A percentile compares a stretch with the other conserved stretches of the same genome.
Evolutionary conservation across 2,113 vertebrate species (phyloP).

Genomic region (Vidua macroura): DNA sequence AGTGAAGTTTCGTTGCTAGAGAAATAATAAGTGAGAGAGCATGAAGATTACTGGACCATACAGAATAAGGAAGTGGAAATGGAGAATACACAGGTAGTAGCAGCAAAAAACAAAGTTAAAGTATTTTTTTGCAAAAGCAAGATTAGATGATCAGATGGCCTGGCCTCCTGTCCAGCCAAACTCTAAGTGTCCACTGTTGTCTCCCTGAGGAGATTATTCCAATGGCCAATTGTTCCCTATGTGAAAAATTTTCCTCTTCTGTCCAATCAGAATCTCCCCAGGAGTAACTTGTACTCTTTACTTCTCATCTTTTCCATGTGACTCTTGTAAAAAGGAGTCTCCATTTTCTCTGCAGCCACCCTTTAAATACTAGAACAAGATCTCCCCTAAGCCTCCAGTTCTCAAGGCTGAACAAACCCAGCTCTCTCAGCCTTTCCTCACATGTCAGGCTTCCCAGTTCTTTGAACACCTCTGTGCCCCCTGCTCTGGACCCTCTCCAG

Average conservation of each 20-base stretch:
- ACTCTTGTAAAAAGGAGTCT: not conserved
- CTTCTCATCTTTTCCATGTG: not conserved
- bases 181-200: not conserved
- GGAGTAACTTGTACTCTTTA: not conserved
- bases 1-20: not conserved
- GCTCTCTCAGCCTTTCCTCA: not conserved
- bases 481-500: not conserved
- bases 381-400: not conserved
- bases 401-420: not conserved
- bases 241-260: not conserved
- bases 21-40: not conserved
- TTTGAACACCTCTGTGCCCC: not conserved
- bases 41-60: not conserved
- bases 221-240: not conserved
- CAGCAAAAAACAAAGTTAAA: not conserved
- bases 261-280: not conserved
- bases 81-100: not conserved
- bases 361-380: not conserved
- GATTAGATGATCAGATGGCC: not conserved
- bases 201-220: not conserved
- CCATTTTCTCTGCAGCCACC: not conserved
- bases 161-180: not conserved
- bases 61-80: not conserved
- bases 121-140: not conserved
- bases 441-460: not conserved